Percentiles rank a stretch among this genome's conserved stretches.
These are phyloP conservation scores for Paradoxurus hermaphroditus DNA, from an alignment of 2,113 vertebrate species.

Conservation along the genomic window DNA sequence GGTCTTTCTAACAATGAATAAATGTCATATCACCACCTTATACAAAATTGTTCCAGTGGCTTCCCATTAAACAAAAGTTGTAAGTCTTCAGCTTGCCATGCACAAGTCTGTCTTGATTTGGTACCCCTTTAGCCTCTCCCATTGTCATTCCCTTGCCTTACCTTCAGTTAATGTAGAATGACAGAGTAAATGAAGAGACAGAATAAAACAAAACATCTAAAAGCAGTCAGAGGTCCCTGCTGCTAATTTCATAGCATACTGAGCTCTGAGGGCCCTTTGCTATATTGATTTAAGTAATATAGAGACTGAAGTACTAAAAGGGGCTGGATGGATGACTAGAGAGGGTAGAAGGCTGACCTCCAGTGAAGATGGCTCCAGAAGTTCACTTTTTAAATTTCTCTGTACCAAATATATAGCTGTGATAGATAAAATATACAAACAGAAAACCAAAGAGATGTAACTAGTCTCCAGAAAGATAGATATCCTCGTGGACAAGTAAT, in stretches of 20 bases:
- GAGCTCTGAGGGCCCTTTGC: neutral
- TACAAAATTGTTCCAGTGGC: neutral
- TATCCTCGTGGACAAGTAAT: neutral
- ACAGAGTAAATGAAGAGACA: neutral
- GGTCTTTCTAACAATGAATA: neutral
- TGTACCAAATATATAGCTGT: neutral
- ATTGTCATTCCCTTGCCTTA: neutral
- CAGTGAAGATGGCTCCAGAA: neutral
- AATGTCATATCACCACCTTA: neutral
- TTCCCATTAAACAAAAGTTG: neutral
- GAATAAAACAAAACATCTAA: neutral
- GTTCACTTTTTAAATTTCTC: slow-evolving; percentile 32
- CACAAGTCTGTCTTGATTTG: neutral
- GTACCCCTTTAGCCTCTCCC: neutral
- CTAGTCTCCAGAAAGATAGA: neutral
- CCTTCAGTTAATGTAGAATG: neutral
- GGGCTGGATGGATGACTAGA: neutral
- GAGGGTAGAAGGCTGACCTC: neutral
- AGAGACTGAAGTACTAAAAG: neutral
- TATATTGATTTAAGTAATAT: neutral
- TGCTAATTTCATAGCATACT: neutral
- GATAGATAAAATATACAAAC: slow-evolving; percentile 25
- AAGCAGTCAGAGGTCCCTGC: neutral
- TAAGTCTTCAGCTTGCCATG: neutral
- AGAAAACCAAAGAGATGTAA: slow-evolving; percentile 28